Evolutionary conservation across 2,888 invertebrate species (phyloP).

Genomic region (Cephus nigrinus): DNA sequence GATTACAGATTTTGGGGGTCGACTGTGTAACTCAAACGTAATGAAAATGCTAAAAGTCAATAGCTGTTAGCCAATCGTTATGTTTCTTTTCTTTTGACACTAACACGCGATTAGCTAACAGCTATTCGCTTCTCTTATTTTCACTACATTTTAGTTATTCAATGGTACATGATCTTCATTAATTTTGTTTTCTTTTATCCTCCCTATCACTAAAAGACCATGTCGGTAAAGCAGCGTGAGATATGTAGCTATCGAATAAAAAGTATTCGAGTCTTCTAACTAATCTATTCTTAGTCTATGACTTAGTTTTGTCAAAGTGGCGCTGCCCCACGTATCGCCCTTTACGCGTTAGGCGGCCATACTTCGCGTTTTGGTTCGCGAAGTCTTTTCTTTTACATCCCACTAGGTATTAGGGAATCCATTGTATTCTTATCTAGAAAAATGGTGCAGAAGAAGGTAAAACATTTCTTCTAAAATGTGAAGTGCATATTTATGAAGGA

Average conservation of each 20-base stretch:
- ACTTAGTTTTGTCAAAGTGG: not conserved
- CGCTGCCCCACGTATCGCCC: constrained; percentile 19
- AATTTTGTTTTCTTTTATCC: no score
- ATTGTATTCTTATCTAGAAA: constrained; percentile 34
- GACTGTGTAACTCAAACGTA: no score
- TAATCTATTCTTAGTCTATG: not conserved
- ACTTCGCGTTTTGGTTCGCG: constrained; percentile 42
- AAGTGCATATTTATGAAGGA: constrained; percentile 36
- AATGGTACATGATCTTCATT: no score
- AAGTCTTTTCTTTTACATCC: constrained; percentile 43
- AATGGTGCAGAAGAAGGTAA: constrained; percentile 61
- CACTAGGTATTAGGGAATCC: constrained; percentile 44
- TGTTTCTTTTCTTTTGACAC: no score
- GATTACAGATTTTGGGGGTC: no score
- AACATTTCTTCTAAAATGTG: constrained; percentile 13
- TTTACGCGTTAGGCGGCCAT: constrained; percentile 47
- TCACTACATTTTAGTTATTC: no score
- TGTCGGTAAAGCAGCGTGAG: no score
- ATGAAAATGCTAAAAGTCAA: no score
- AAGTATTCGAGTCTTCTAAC: not conserved
- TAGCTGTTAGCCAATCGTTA: no score
- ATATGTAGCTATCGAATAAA: not conserved
- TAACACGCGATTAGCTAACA: no score
- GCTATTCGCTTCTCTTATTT: no score
- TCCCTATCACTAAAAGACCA: no score